Percentiles rank a stretch among this genome's conserved stretches.
Conservation (phyloP, 2,888 invertebrate genomes). For the Thymelicus sylvestris region DNA sequence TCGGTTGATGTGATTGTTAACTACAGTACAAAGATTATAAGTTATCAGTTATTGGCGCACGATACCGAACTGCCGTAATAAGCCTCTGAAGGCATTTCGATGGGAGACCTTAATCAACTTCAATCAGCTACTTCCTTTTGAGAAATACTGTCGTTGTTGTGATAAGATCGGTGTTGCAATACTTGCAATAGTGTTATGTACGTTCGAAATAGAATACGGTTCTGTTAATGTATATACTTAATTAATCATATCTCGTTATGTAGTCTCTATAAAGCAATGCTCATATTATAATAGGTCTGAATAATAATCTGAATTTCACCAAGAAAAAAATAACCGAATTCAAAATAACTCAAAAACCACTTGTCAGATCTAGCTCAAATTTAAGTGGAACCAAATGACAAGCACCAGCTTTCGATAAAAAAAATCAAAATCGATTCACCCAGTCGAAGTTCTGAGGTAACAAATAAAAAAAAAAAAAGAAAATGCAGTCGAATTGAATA, state of each 20-base stretch:
- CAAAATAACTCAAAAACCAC: too few relatives aligned
- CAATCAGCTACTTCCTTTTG: constrained; percentile 30
- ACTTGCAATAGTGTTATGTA: not conserved
- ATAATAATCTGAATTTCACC: too few relatives aligned
- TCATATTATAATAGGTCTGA: constrained; percentile 14
- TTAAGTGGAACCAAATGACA: too few relatives aligned
- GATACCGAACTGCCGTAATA: constrained; percentile 52
- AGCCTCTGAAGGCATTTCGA: constrained; percentile 41
- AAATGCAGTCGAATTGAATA: too few relatives aligned
- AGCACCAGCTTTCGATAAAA: too few relatives aligned
- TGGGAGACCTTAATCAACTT: constrained; percentile 22
- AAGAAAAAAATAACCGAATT: too few relatives aligned
- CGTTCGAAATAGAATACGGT: not conserved
- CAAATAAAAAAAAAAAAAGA: too few relatives aligned
- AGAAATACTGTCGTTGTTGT: constrained; percentile 13
- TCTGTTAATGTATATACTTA: too few relatives aligned
- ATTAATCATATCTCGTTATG: not conserved
- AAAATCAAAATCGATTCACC: too few relatives aligned
- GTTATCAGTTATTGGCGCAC: constrained; percentile 67
- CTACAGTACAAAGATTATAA: constrained; percentile 75
- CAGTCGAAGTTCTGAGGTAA: too few relatives aligned
- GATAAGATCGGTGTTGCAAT: not conserved
- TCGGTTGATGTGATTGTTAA: constrained; percentile 76
- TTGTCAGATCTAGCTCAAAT: too few relatives aligned
- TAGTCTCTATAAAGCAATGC: not conserved